Evolutionary conservation across 2,113 vertebrate species (phyloP).

Genomic region (Cinclus mexicanus): DNA sequence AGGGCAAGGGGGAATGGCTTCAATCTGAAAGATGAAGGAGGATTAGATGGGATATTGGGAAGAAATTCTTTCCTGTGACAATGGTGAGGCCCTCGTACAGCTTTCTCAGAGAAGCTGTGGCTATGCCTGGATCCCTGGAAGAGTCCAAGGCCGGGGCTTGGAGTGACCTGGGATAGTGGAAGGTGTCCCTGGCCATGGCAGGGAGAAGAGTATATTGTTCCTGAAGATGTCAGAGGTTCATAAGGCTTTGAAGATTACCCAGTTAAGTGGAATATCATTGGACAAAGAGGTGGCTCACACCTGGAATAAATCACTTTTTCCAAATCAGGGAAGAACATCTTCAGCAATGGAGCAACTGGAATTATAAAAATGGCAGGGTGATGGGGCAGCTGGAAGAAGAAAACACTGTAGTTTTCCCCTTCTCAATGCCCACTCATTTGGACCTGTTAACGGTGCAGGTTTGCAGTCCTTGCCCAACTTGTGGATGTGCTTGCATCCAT

Average conservation of each 20-base stretch:
- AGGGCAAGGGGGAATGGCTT: background rate
- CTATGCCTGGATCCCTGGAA: background rate
- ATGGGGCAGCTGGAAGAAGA: background rate
- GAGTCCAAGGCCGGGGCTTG: background rate
- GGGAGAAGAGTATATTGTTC: background rate
- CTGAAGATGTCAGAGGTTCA: background rate
- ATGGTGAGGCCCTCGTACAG: background rate
- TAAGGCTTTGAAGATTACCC: background rate
- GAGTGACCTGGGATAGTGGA: background rate
- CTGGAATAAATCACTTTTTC: background rate
- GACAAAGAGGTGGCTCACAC: background rate
- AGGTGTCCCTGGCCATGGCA: background rate
- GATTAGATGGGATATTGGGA: too few species aligned
- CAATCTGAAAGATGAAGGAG: background rate
- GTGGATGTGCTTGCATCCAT: background rate
- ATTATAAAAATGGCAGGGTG: background rate
- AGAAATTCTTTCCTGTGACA: background rate
- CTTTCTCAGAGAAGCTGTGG: background rate
- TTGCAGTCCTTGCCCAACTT: background rate
- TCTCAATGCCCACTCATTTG: background rate
- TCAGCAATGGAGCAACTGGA: background rate
- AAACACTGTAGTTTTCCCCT: background rate
- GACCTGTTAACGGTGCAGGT: background rate
- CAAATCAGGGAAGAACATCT: background rate
- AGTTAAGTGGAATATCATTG: background rate